Percentiles rank a stretch among this genome's conserved stretches.
Evolutionary conservation across 2,888 invertebrate genomes (phyloP).

Genomic region (Trachelus tabidus): DNA sequence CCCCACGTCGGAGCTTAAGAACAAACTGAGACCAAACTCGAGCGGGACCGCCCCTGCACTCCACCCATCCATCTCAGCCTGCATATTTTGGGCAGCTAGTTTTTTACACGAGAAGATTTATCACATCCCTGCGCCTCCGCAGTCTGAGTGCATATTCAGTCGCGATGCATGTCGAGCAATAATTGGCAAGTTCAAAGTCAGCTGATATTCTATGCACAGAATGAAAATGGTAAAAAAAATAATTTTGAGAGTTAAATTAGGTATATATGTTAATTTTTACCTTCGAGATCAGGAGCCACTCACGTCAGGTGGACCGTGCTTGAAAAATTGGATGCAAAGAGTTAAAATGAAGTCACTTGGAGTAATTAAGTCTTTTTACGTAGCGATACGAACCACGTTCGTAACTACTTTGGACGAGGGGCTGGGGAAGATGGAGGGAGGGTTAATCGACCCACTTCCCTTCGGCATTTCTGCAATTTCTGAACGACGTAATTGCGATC

Average conservation of each 20-base stretch:
- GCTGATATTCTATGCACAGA: neutral
- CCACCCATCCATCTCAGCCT: constrained; percentile 60
- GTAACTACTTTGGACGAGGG: neutral
- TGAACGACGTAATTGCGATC: constrained; percentile 37
- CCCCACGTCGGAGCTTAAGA: constrained; percentile 28
- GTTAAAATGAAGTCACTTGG: neutral
- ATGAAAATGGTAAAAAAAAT: neutral
- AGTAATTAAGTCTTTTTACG: constrained; percentile 2
- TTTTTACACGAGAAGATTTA: constrained; percentile 55
- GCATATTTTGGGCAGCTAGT: constrained; percentile 57
- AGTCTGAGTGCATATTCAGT: neutral
- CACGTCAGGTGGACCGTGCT: neutral
- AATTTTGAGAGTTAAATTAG: neutral
- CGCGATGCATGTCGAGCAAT: neutral
- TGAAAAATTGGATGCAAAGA: neutral
- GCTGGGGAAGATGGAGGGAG: neutral
- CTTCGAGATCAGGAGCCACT: neutral
- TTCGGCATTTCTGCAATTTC: constrained; percentile 46
- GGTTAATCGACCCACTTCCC: neutral
- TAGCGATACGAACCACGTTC: neutral
- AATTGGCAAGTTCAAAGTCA: neutral
- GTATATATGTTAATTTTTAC: neutral
- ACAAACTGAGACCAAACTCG: constrained; percentile 49
- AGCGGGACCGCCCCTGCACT: constrained; percentile 57
- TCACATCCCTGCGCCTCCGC: constrained; percentile 35